Conservation (phyloP, 2,888 invertebrate genomes). For the Sinopyrophorus schimmeli region DNA sequence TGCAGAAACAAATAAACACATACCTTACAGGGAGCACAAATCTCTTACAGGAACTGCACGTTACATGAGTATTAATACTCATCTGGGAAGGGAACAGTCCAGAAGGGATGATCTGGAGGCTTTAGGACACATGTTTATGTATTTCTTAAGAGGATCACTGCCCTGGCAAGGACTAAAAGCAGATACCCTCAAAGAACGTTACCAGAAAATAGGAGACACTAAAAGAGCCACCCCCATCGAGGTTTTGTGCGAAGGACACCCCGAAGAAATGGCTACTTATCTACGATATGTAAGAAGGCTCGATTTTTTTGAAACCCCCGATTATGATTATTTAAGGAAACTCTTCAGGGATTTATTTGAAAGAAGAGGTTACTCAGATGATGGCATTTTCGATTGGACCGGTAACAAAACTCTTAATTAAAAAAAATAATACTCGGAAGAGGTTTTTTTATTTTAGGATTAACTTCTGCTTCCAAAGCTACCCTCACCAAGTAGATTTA, state of each 20-base stretch:
- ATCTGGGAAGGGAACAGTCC: conserved; percentile 99
- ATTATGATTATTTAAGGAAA: conserved; percentile 97
- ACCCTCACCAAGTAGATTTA: conserved; percentile 16
- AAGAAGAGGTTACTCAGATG: conserved; percentile 82
- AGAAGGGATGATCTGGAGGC: conserved; percentile 99
- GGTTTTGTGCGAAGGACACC: conserved; percentile 81
- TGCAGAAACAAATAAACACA: conserved; percentile 99
- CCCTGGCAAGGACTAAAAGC: conserved; percentile 99
- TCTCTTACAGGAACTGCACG: conserved; percentile 99
- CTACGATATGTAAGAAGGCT: conserved; percentile 93
- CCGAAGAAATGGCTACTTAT: conserved; percentile 97
- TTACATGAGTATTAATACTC: conserved; percentile 99
- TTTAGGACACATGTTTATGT: conserved; percentile 99
- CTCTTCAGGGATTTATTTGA: conserved; percentile 93
- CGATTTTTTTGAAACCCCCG: conserved; percentile 99
- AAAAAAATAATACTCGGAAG: not conserved
- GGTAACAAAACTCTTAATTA: conserved; percentile 62
- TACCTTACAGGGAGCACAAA: conserved; percentile 99
- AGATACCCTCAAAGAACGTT: conserved; percentile 98
- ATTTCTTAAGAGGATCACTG: conserved; percentile 98
- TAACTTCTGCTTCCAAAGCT: conserved; percentile 19
- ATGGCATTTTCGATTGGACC: conserved; percentile 95
- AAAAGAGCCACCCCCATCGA: conserved; percentile 98
- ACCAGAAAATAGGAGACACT: conserved; percentile 99
- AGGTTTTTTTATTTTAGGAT: conserved; percentile 9